A percentile compares a stretch with the other conserved stretches of the same genome.
Conservation (phyloP, 2,888 invertebrate genomes). For the Hydriomena furcata region DNA sequence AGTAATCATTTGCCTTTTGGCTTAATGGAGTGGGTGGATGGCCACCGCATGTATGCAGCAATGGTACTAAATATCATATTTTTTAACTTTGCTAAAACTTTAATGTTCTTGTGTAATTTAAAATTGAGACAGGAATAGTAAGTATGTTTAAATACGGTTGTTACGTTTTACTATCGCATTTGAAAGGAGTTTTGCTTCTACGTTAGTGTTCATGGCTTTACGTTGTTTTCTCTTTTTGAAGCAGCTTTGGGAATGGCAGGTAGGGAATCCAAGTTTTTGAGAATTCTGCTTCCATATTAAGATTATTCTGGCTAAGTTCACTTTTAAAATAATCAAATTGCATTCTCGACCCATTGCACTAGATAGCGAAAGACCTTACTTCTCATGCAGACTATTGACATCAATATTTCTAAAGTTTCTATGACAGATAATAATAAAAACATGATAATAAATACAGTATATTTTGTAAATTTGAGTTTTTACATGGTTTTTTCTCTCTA, state of each 20-base stretch:
- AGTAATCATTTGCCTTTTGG: no score
- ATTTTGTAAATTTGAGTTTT: not conserved
- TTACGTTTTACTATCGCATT: not conserved
- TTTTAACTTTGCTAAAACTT: no score
- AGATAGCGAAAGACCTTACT: no score
- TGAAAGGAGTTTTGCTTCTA: constrained; percentile 9
- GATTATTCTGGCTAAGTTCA: not conserved
- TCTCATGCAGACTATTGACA: no score
- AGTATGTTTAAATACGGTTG: no score
- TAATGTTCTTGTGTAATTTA: no score
- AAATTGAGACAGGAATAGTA: no score
- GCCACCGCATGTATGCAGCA: no score
- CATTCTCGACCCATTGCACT: not conserved
- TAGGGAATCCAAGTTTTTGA: constrained; percentile 3
- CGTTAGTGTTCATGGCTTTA: constrained; percentile 6
- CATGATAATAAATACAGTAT: not conserved
- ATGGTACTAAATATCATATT: no score
- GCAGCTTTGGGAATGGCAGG: constrained; percentile 19
- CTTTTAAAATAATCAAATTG: not conserved
- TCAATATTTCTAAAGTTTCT: no score
- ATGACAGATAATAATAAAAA: no score
- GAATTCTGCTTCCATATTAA: constrained; percentile 1
- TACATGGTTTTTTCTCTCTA: constrained; percentile 14
- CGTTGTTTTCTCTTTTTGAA: constrained; percentile 9
- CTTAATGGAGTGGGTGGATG: no score